These are phyloP conservation scores for Glaucidium brasilianum DNA, from an alignment of 2,113 vertebrate species.

Conservation along the genomic window DNA sequence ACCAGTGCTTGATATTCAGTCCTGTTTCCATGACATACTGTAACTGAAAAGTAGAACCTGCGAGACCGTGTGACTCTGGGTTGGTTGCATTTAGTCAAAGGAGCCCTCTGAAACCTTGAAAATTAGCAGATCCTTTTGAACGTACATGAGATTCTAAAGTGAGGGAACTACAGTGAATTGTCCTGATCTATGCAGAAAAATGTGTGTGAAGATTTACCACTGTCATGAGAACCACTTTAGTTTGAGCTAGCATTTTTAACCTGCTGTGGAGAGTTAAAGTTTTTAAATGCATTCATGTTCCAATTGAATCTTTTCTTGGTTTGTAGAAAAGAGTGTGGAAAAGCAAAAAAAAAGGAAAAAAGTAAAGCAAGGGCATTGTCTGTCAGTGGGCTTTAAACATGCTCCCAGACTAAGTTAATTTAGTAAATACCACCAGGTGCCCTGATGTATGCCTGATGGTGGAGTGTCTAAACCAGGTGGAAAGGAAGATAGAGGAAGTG, in stretches of 20 bases:
- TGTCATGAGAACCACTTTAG: background rate
- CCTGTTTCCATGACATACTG: background rate
- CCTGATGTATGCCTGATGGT: fast-evolving
- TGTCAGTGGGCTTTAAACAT: too few species aligned
- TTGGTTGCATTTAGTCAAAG: background rate
- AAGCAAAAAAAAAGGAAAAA: background rate
- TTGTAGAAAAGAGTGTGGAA: background rate
- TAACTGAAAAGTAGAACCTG: background rate
- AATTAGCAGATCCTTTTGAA: background rate
- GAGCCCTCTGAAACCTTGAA: background rate
- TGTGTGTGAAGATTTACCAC: fast-evolving
- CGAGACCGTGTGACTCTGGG: fast-evolving
- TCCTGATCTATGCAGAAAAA: background rate
- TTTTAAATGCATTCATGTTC: background rate
- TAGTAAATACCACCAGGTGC: background rate
- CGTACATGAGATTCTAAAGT: background rate
- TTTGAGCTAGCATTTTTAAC: background rate
- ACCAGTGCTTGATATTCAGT: background rate
- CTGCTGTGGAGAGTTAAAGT: background rate
- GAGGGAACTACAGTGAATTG: background rate
- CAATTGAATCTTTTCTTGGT: fast-evolving
- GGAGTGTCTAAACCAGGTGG: background rate
- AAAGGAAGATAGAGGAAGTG: background rate
- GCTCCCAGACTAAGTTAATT: too few species aligned
- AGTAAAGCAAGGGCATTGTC: background rate